phyloP scores from a whole-genome alignment of 2,888 invertebrate genomes.

The Napeogenes inachia region DNA sequence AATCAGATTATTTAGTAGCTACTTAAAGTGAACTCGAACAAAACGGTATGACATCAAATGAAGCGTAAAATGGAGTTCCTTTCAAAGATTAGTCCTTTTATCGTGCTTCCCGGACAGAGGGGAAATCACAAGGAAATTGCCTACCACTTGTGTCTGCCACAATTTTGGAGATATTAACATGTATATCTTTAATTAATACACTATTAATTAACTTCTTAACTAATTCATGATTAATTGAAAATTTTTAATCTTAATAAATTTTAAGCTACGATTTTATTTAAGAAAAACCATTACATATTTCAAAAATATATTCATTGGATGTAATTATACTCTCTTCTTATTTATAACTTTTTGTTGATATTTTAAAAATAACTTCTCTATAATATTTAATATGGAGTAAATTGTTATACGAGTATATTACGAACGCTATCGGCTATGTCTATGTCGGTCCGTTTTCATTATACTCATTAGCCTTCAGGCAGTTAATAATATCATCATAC shows the following conservation, averaged over 20 bases:
- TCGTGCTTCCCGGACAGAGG: constrained; percentile 42
- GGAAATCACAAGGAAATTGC: constrained; percentile 71
- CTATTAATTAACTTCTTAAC: background rate
- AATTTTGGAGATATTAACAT: constrained; percentile 21
- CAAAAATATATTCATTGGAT: no score
- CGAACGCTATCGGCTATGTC: background rate
- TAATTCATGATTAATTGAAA: background rate
- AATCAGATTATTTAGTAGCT: constrained; percentile 18
- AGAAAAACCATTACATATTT: no score
- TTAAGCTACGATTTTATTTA: no score
- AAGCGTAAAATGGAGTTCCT: constrained; percentile 68
- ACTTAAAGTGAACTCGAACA: constrained; percentile 16
- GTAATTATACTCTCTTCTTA: no score
- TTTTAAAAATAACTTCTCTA: no score
- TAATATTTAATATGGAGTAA: background rate
- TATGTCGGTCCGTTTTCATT: background rate
- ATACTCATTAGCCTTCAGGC: background rate
- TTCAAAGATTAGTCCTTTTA: constrained; percentile 66
- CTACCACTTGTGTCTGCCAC: constrained; percentile 40
- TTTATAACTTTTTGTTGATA: no score
- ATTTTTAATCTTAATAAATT: no score
- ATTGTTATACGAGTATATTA: background rate
- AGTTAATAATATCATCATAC: background rate
- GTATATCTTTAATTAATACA: constrained; percentile 15
- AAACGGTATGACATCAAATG: constrained; percentile 46